phyloP scores from a whole-genome alignment of 2,888 invertebrate genomes.

The Drosophila borborema region DNA sequence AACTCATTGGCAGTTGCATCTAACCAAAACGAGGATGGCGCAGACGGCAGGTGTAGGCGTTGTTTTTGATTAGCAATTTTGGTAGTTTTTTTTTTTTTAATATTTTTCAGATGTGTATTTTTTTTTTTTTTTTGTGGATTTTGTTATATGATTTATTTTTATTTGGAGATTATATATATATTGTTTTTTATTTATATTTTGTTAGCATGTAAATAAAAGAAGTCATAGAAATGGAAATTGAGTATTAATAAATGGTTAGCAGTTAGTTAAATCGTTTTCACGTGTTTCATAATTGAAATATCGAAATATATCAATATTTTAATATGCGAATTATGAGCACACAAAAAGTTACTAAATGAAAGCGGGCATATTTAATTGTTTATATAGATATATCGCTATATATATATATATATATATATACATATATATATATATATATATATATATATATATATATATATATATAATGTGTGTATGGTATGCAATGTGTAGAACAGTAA shows the following conservation, averaged over 20 bases:
- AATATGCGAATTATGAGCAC: constrained; percentile 62
- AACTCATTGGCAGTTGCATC: constrained; percentile 46
- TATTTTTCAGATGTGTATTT: constrained; percentile 30
- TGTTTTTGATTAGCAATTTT: constrained; percentile 40
- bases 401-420: constrained; percentile 18
- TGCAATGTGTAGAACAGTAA: constrained; percentile 39
- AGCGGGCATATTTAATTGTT: constrained; percentile 42
- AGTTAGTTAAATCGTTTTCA: constrained; percentile 63
- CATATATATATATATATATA: constrained; percentile 2
- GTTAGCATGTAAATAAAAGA: constrained; percentile 79
- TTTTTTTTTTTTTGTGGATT: constrained; percentile 30
- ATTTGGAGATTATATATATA: constrained; percentile 22
- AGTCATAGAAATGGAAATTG: constrained; percentile 79
- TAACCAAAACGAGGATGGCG: constrained; percentile 30
- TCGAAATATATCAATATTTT: constrained; percentile 31
- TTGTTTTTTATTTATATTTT: constrained; percentile 23
- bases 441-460: constrained; percentile 15
- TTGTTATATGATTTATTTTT: constrained; percentile 27
- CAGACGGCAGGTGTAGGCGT: constrained; percentile 9
- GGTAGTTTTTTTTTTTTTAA: constrained; percentile 17
- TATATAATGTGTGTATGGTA: constrained; percentile 15
- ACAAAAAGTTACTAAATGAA: constrained; percentile 77
- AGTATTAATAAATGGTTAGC: constrained; percentile 75
- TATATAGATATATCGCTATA: background rate
- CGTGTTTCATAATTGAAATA: constrained; percentile 23